phyloP scores from a whole-genome alignment of 2,797 vertebrate genomes.

The Xyrichtys novacula region DNA sequence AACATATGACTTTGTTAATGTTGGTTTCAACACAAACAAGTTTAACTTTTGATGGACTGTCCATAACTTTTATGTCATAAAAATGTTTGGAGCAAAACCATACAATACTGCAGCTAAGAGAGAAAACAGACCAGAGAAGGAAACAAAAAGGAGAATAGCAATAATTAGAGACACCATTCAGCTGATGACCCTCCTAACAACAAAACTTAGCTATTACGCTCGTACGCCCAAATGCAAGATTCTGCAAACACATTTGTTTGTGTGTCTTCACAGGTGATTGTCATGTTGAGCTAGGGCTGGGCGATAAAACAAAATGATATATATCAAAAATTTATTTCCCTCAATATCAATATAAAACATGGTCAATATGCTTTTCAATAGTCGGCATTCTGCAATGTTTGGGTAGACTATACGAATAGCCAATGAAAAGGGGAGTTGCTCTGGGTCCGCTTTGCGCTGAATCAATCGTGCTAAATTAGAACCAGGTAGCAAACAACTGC shows the following conservation, averaged over 20 bases:
- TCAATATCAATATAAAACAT: too few species aligned
- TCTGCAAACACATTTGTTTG: neutral
- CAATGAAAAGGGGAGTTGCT: too few species aligned
- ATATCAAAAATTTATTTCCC: too few species aligned
- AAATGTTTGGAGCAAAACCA: too few species aligned
- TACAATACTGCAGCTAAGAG: slow-evolving; percentile 38
- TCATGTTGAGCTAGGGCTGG: too few species aligned
- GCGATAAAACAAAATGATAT: too few species aligned
- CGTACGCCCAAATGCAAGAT: slow-evolving; percentile 11
- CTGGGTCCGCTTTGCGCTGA: too few species aligned
- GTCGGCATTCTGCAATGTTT: too few species aligned
- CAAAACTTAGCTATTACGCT: slow-evolving; percentile 37
- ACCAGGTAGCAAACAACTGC: too few species aligned
- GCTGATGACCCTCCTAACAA: slow-evolving; percentile 51
- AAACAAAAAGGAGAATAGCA: slow-evolving; percentile 17
- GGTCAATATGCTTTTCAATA: too few species aligned
- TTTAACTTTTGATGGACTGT: slow-evolving; percentile 62
- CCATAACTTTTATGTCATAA: slow-evolving; percentile 61
- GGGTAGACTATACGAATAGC: too few species aligned
- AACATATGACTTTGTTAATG: neutral
- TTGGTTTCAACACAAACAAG: neutral
- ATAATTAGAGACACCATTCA: slow-evolving; percentile 62
- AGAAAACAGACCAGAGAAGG: slow-evolving; percentile 4
- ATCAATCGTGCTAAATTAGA: too few species aligned
- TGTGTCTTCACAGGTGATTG: neutral